Percentiles rank a stretch among this genome's conserved stretches.
phyloP scores from a whole-genome alignment of 2,888 invertebrate species.

The Ephialtes manifestator region DNA sequence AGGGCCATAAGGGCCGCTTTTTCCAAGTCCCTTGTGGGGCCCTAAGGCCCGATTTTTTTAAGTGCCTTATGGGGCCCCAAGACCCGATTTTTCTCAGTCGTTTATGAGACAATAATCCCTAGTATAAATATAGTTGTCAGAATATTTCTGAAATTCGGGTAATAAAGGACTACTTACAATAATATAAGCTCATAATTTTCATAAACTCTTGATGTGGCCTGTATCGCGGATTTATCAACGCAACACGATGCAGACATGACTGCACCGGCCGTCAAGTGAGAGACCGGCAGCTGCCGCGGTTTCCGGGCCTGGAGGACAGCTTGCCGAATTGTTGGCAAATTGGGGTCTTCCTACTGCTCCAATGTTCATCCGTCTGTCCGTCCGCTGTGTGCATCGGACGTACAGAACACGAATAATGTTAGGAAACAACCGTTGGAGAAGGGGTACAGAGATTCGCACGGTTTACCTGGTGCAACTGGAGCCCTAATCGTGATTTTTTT shows the following conservation, averaged over 20 bases:
- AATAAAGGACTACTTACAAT: not conserved
- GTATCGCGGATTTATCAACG: slow-evolving; percentile 30
- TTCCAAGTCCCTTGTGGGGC: too few relatives aligned
- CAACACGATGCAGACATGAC: slow-evolving; percentile 17
- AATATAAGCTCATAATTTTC: not conserved
- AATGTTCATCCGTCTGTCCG: slow-evolving; percentile 48
- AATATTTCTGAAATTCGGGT: too few relatives aligned
- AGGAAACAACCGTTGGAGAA: slow-evolving; percentile 39
- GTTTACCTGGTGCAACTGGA: slow-evolving; percentile 38
- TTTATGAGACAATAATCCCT: too few relatives aligned
- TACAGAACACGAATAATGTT: slow-evolving; percentile 23
- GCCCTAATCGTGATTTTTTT: slow-evolving; percentile 54
- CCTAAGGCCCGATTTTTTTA: too few relatives aligned
- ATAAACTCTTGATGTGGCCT: not conserved
- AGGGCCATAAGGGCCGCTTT: too few relatives aligned
- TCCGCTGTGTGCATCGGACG: slow-evolving; percentile 23
- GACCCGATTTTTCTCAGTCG: too few relatives aligned
- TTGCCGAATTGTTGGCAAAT: slow-evolving; percentile 80
- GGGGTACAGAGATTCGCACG: slow-evolving; percentile 50
- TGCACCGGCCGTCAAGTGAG: slow-evolving; percentile 47
- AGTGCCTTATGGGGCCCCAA: too few relatives aligned
- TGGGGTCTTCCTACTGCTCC: slow-evolving; percentile 75
- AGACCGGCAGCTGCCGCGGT: slow-evolving; percentile 79
- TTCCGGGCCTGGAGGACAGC: slow-evolving; percentile 79
- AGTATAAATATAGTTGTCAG: too few relatives aligned